These are phyloP conservation scores for Vimba vimba DNA, from an alignment of 2,113 vertebrate species.

Conservation along the genomic window DNA sequence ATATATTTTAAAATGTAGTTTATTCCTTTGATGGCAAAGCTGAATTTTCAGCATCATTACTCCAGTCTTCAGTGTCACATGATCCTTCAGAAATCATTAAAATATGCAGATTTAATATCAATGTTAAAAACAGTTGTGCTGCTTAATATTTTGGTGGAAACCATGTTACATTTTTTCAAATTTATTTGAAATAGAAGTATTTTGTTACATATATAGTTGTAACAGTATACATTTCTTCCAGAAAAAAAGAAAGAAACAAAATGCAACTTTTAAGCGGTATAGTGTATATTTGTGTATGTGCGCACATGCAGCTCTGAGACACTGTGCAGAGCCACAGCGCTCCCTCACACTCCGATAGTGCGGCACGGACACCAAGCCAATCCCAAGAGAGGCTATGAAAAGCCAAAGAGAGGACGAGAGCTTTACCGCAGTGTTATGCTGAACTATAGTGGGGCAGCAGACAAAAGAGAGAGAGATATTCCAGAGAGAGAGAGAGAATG, in stretches of 20 bases:
- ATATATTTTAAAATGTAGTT: neutral
- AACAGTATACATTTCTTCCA: neutral
- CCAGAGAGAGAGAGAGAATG: constrained; percentile 38
- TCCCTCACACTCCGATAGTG: constrained; percentile 55
- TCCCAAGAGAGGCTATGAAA: constrained; percentile 50
- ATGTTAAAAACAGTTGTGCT: neutral
- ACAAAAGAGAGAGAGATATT: neutral
- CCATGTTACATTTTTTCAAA: neutral
- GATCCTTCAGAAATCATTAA: neutral
- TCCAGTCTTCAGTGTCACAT: neutral
- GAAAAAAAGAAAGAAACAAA: neutral
- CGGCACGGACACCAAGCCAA: constrained; percentile 56
- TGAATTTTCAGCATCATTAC: neutral
- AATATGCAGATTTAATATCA: neutral
- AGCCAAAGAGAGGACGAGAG: neutral
- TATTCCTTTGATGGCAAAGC: no score
- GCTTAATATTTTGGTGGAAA: neutral
- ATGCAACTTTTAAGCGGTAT: neutral
- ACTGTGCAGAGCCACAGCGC: constrained; percentile 46
- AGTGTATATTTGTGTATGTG: neutral
- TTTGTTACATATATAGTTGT: neutral
- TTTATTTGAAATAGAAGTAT: neutral
- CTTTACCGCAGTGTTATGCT: constrained; percentile 3
- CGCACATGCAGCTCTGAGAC: constrained; percentile 24
- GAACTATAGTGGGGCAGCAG: neutral